Conservation (phyloP, 2,888 invertebrate genomes). For the Dicycla oo region DNA sequence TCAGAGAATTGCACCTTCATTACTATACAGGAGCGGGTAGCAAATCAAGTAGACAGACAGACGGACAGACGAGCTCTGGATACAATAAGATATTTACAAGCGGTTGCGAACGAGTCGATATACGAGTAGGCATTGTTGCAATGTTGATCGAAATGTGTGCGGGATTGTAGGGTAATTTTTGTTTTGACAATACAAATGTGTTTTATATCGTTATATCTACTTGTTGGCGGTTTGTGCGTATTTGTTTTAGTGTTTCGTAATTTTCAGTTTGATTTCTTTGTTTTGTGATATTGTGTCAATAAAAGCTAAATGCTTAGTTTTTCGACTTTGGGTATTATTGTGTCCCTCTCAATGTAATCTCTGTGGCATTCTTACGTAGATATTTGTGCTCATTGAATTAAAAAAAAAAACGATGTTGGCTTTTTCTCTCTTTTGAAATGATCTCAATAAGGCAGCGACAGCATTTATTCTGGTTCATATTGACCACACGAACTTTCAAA, state of each 20-base stretch:
- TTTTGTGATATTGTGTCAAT: background rate
- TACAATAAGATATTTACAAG: slow-evolving; percentile 87
- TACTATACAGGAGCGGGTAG: slow-evolving; percentile 84
- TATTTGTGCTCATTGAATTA: background rate
- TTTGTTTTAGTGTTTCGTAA: slow-evolving; percentile 36
- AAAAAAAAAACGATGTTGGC: background rate
- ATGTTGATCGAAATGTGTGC: slow-evolving; percentile 65
- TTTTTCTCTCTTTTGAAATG: background rate
- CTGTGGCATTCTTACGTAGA: too few species aligned
- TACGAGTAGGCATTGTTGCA: slow-evolving; percentile 73
- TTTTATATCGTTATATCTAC: slow-evolving; percentile 60
- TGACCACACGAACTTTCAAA: slow-evolving; percentile 38
- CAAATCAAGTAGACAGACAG: slow-evolving; percentile 83
- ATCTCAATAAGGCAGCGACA: background rate
- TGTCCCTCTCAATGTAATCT: background rate
- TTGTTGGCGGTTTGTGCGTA: slow-evolving; percentile 27
- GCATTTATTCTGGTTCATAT: slow-evolving; percentile 25
- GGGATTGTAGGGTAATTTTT: slow-evolving; percentile 74
- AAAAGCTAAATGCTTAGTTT: background rate
- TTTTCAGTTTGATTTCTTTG: slow-evolving; percentile 27
- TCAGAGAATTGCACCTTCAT: slow-evolving; percentile 83
- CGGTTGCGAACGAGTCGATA: slow-evolving; percentile 71
- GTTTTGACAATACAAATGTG: slow-evolving; percentile 72
- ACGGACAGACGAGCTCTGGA: slow-evolving; percentile 81
- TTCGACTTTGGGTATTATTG: background rate